Evolutionary conservation across 1,140 invertebrate genomes (phyloP), one percentile per base, ranked within the genome.

Genomic region (Brachionus asplanchnoidis): DNA sequence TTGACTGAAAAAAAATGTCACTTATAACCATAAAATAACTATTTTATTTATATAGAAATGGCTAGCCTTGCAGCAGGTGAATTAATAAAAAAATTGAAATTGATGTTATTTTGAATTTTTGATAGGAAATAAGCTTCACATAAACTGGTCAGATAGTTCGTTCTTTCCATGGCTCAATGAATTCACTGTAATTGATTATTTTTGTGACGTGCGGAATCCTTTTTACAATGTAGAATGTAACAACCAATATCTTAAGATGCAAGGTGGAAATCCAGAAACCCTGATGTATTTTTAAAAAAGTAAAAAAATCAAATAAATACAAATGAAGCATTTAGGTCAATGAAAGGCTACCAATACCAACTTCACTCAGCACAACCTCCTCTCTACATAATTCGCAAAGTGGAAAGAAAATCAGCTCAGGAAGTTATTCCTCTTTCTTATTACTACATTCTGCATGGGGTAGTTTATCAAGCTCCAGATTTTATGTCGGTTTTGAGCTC

Each of bases 161-260:
- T 82, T 82, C 36, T 82, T 82, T 46, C 79, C 79, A 20, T 82
- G 79, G 79, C 53, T 82, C 12, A 65, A 60, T 82, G 79, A 82
- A 82, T 32, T 36, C 8, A 82, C 79, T 17, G 79, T 82, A 23
- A 40, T 82, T 20, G 79, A 82, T 26, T 82, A 82, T 20, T 82
- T 82, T 68, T 82, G 79, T 44, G 79, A 82, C 65, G 53, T 40
- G 5, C 20, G 79, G 8, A 82, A 82, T 65, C 79, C 79, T 1
- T 82, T 82, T 28, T 82, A 82, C 42, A 82, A 82, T 82, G 20
- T 82, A n/a, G 53, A 82, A 65, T 82, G 79, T 26, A 65, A 82
- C n/a, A 82, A 82, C 28, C 79, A 82, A 44, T 46, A 28, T 36
- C 44, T 82, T 5, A 60, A 68, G 65, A 82, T 82, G 79, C 79